Conservation (phyloP, 2,888 invertebrate species). For the Lepeophtheirus nordmannii region DNA sequence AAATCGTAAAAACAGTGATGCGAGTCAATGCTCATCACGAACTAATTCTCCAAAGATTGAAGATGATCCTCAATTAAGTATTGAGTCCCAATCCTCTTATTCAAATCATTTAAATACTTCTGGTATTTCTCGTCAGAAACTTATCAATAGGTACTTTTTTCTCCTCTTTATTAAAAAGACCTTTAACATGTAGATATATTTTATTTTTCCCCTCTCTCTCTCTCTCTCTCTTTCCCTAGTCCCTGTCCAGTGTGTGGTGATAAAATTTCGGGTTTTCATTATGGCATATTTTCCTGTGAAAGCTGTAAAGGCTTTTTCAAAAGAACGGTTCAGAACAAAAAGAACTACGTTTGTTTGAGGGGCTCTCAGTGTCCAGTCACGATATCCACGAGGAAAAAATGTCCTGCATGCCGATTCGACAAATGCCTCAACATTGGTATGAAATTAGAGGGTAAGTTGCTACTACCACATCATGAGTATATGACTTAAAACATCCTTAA, state of each 20-base stretch:
- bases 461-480: background rate
- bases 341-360: constrained; percentile 81
- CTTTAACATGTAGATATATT: background rate
- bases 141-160: constrained; percentile 67
- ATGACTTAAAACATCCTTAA: background rate
- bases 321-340: constrained; percentile 92
- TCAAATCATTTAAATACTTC: constrained; percentile 34
- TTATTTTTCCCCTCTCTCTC: too few species aligned
- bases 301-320: constrained; percentile 97
- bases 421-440: constrained; percentile 89
- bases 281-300: constrained; percentile 94
- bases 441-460: constrained; percentile 67
- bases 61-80: background rate
- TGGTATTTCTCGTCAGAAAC: constrained; percentile 70
- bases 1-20: constrained; percentile 71
- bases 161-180: too few species aligned
- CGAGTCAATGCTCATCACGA: constrained; percentile 44
- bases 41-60: constrained; percentile 6
- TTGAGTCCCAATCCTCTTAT: background rate
- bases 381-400: constrained; percentile 83
- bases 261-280: constrained; percentile 90
- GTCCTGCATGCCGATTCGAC: constrained; percentile 89
- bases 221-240: constrained; percentile 36
- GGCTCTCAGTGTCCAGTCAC: constrained; percentile 83
- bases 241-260: constrained; percentile 91